Evolutionary conservation across 2,113 vertebrate genomes (phyloP), one percentile per base, ranked within the genome.

Genomic region (Nerophis lumbriciformis): DNA sequence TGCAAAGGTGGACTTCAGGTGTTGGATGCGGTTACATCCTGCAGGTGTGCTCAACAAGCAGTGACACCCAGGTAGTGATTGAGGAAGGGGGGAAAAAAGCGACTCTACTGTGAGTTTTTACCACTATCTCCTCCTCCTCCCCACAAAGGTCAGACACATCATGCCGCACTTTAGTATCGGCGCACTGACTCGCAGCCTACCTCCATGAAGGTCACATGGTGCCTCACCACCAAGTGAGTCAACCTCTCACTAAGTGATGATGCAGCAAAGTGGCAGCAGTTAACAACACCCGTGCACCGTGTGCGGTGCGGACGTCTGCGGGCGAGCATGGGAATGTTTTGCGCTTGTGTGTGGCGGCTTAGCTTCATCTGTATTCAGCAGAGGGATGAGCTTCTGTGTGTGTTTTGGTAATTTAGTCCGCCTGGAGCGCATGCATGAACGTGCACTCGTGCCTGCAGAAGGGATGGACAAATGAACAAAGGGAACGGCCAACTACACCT

Each of bases 401-500:
- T 44, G 38, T 44, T 42, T 63, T 51, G 52, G 60, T 9, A 65
- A 38, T 69, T 9, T 61, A 62, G 49, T 45, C 44, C 56, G 76
- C 61, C 66, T 45, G 4, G 44, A 47, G 53, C 21, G 45, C 51
- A 36, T 4, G 6, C 55, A 61, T 38, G 5, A 45, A 37, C 71
- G 64, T 38, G 48, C 39, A 59, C 38, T 38, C 14, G 64, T 42
- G 44, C 39, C 55, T 35, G 47, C 13, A 67, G 68, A 66, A 55
- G 35, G 36, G 37, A 63, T 69, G 72, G 53, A 73, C 61, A 62
- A 76, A 75, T 78, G 53, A 81, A 80, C 13, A 53, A 53, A 84
- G 51, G 77, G 68, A 82, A 76, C 79, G 59, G 61, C 55, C 80
- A 70, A 80, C 69, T 52, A 76, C 59, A 68, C 57, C 45, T 59